Base-by-base conservation (phyloP, 2,888 invertebrate species). In the Drosophila subsilvestris region DNA sequence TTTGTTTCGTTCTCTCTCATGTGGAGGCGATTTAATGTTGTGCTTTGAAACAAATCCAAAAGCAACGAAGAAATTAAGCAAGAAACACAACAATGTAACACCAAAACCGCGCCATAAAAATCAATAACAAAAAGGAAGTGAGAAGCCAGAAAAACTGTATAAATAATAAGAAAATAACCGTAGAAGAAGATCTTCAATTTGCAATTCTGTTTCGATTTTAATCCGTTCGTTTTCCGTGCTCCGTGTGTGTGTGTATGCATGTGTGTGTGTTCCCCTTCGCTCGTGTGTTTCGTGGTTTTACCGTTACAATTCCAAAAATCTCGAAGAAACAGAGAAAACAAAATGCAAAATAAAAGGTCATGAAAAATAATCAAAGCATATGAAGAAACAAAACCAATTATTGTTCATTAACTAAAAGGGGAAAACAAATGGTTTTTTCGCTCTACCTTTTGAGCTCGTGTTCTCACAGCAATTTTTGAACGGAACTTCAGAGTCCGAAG, bases 361-460 rank as follows among this genome's bases (percentile, higher is more conserved):
- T 32, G 12, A 5, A 5, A 32, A 12, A 32, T 32, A 32, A 32
- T 32, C 12, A 14, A 32, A 54, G 14, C n/a, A 29, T 45, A 47
- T 10, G 49, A 67, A 54, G 47, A 53, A 32, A 43, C 20, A 47
- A 59, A 20, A 32, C 22, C 67, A 66, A 75, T 68, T 75, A 69
- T 57, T 61, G 56, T 66, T 76, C 32, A 76, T 78, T 79, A 76
- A 74, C 66, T 60, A 12, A 18, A 45, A 60, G 45, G 9, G 12
- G 27, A 55, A 54, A 56, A 47, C 57, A 44, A 69, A 60, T 57
- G 58, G 37, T 43, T 59, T 48, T 8, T n/a, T 20, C n/a, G 47
- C 45, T 56, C 48, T 18, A 14, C 60, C 17, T 63, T 44, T 56
- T 59, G 20, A 27, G 63, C 53, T 63, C 56, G 56, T 67, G 66